Percentiles rank a stretch among this genome's conserved stretches.
These are phyloP conservation scores for Salvelinus fontinalis DNA, from an alignment of 2,113 vertebrate genomes.

Conservation along the genomic window DNA sequence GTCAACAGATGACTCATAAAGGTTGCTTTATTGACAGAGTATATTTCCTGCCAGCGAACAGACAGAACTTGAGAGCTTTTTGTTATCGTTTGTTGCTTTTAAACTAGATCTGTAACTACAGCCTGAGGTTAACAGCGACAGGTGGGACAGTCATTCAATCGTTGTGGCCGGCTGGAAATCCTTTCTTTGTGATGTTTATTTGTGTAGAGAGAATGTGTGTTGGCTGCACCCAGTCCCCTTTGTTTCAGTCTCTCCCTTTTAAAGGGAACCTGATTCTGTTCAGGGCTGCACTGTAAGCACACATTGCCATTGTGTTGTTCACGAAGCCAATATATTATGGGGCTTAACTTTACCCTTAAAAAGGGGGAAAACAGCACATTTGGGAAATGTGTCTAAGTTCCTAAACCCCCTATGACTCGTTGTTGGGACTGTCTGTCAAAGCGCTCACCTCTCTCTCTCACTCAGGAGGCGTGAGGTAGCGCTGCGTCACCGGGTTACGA, in stretches of 20 bases:
- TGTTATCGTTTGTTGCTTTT: neutral
- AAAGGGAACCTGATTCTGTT: neutral
- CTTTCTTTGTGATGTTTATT: neutral
- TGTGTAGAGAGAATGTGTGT: neutral
- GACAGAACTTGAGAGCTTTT: no score
- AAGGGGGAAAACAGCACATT: no score
- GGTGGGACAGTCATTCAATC: constrained; percentile 65
- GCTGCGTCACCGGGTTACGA: no score
- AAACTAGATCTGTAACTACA: constrained; percentile 21
- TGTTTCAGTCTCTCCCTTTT: neutral
- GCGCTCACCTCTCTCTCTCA: no score
- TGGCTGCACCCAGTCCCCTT: neutral
- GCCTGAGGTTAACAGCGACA: constrained; percentile 54
- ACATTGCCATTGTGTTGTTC: neutral
- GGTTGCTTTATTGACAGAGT: constrained; percentile 38
- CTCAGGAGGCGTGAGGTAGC: no score
- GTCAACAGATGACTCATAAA: constrained; percentile 54
- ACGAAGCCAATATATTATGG: neutral
- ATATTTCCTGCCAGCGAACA: constrained; percentile 39
- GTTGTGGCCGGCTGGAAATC: constrained; percentile 20
- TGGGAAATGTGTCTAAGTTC: no score
- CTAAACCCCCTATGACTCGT: no score
- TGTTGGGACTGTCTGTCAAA: no score
- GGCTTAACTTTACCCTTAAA: neutral
- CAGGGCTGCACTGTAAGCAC: neutral